Evolutionary conservation across 1,140 invertebrate genomes (phyloP), one percentile per base, ranked within the genome.

Genomic region (Scaptomyza hsui): DNA sequence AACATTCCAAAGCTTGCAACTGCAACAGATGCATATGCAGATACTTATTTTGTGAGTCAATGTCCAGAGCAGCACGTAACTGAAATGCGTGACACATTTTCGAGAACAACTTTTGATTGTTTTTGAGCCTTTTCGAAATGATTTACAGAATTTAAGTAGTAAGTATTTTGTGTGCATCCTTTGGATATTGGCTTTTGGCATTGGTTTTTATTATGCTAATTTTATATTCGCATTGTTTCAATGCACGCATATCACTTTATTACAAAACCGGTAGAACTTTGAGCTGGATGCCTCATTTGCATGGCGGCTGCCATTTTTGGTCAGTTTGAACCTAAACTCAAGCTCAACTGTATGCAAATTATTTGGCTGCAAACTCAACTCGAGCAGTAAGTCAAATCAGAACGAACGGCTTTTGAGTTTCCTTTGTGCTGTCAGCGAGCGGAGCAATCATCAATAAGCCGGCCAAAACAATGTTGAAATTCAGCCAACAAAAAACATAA

Each of bases 151-250:
- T 53, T 41, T 59, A 75, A 81, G 78, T 65, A 48, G 41, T 60
- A 5, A 53, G 49, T 60, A 75, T 39, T 10, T 48, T 44, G 52
- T 44, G 52, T 45, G 48, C 44, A 67, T 49, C 42, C 72, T 18
- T 70, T 61, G n/a, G n/a, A n/a, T n/a, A n/a, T n/a, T n/a, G n/a
- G n/a, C n/a, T n/a, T n/a, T n/a, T n/a, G n/a, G 69, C 57, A 75
- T 76, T 88, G 81, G 65, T 82, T 88, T 88, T 88, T 88, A 88
- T 88, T 89, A 88, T 88, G 82, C 75, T 88, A 88, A 88, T 88
- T 88, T 76, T 63, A 88, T 88, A 76, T 76, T 74, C 70, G 82
- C 82, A 88, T 88, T 88, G 82, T 88, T 78, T 75, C 63, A 63
- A 63, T 73, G 65, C 63, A 86, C 82, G 75, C 82, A 88, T 88